phyloP scores from a whole-genome alignment of 2,113 vertebrate genomes.

The Lipotes vexillifer region DNA sequence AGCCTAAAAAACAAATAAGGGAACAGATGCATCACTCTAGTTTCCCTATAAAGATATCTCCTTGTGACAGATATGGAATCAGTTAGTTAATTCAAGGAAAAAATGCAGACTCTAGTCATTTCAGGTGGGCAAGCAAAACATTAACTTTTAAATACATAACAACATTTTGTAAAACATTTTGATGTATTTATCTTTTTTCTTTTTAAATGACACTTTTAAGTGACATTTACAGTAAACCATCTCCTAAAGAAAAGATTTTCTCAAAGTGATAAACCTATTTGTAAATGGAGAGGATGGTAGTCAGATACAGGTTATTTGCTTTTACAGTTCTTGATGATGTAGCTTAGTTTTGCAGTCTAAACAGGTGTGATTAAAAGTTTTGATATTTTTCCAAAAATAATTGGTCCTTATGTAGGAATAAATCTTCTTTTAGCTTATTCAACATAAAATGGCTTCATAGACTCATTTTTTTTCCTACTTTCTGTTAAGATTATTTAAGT shows the following conservation, averaged over 20 bases:
- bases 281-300: background rate
- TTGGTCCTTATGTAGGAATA: background rate
- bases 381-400: background rate
- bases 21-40: background rate
- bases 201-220: background rate
- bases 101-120: background rate
- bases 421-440: background rate
- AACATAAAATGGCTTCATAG: background rate
- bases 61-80: background rate
- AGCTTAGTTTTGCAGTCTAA: background rate
- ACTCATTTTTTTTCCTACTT: background rate
- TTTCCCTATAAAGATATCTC: background rate
- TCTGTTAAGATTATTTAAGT: conserved; percentile 24
- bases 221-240: background rate
- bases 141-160: background rate
- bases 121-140: background rate
- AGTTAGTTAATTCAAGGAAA: background rate
- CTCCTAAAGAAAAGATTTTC: background rate
- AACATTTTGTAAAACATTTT: background rate
- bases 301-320: background rate
- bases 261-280: background rate
- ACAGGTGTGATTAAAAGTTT: background rate
- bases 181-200: background rate
- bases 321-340: background rate
- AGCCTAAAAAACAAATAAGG: background rate